phyloP scores from a whole-genome alignment of 1,140 invertebrate species.

The Holcopasites calliopsidis region DNA sequence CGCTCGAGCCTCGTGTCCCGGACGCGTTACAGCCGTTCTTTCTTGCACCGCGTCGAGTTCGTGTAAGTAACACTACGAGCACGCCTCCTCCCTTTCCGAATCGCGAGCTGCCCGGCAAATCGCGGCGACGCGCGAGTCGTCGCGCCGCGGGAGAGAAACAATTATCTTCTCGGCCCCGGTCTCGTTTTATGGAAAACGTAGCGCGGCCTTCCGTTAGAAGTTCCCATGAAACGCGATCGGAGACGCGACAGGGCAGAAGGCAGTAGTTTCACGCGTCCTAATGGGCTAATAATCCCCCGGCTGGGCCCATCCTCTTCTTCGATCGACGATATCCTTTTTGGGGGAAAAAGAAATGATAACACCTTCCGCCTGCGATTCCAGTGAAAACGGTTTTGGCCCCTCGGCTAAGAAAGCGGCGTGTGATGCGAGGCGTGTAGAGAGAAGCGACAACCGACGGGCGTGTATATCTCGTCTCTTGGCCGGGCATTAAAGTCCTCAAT shows the following conservation, averaged over 20 bases:
- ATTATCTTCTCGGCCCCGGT: not conserved
- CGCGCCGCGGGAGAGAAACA: constrained; percentile 13
- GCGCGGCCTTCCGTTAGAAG: constrained; percentile 31
- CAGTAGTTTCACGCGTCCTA: constrained; percentile 32
- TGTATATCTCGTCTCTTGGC: constrained; percentile 50
- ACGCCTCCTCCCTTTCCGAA: constrained; percentile 21
- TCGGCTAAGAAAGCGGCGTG: constrained; percentile 39
- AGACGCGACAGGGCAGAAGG: constrained; percentile 32
- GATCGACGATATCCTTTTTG: constrained; percentile 28
- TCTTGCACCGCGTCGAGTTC: too few relatives aligned
- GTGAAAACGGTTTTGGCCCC: constrained; percentile 35
- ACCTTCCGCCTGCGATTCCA: constrained; percentile 21
- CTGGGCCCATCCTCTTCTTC: constrained; percentile 5
- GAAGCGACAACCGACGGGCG: constrained; percentile 49
- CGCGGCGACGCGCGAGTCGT: not conserved
- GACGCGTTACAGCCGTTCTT: too few relatives aligned
- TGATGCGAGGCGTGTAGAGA: constrained; percentile 36
- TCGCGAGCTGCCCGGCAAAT: constrained; percentile 8
- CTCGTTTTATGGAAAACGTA: constrained; percentile 26
- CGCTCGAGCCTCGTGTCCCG: too few relatives aligned
- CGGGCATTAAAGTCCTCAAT: constrained; percentile 62
- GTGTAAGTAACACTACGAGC: too few relatives aligned
- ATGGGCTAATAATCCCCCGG: constrained; percentile 25
- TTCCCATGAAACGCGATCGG: constrained; percentile 10
- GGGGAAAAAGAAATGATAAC: not conserved